Conservation (phyloP, 2,888 invertebrate species). For the Mechanitis mazaeus region DNA sequence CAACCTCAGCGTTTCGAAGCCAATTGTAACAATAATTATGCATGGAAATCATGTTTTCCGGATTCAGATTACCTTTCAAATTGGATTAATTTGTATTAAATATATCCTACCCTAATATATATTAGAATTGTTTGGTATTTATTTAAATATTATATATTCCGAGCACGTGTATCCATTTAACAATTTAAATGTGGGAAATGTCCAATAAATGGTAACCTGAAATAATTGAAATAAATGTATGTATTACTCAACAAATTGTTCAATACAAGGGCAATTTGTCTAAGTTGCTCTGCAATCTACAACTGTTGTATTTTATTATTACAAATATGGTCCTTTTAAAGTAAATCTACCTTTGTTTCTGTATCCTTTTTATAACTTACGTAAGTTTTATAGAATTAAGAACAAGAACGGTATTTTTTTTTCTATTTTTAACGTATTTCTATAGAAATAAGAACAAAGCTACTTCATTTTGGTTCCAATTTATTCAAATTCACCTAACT, state of each 20-base stretch:
- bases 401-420: too few relatives aligned
- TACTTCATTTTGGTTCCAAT: too few relatives aligned
- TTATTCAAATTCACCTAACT: too few relatives aligned
- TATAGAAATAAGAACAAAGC: too few relatives aligned
- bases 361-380: background rate
- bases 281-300: conserved; percentile 57
- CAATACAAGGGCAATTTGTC: conserved; percentile 74
- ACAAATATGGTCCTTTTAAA: conserved; percentile 13
- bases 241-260: conserved; percentile 75
- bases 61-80: conserved; percentile 11
- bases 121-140: conserved; percentile 12
- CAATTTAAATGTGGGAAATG: conserved; percentile 43
- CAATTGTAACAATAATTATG: conserved; percentile 18
- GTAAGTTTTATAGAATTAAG: background rate
- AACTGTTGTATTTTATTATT: conserved; percentile 38
- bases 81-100: conserved; percentile 19
- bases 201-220: conserved; percentile 60
- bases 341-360: background rate
- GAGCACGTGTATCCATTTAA: conserved; percentile 50
- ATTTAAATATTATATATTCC: conserved; percentile 35
- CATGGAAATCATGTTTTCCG: conserved; percentile 15
- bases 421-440: too few relatives aligned
- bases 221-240: conserved; percentile 75
- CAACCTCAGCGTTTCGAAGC: conserved; percentile 17
- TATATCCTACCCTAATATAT: conserved; percentile 16